Conservation (phyloP, 2,888 invertebrate species). For the Leptopilina myrica region DNA sequence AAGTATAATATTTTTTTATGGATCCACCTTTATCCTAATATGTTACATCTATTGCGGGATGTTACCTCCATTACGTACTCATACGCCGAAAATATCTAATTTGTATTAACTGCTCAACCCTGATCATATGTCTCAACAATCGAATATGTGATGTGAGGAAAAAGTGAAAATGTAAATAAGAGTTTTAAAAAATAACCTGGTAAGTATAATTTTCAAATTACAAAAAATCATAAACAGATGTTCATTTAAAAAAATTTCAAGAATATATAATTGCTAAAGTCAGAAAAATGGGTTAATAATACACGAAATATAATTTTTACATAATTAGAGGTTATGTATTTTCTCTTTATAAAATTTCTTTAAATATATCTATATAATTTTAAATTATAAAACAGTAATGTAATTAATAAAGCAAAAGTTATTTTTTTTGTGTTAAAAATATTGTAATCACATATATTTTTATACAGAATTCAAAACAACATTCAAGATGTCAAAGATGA, state of each 20-base stretch:
- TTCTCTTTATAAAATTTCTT: neutral
- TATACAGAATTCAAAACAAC: neutral
- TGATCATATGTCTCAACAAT: no score
- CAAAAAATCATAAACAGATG: no score
- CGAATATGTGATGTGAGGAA: no score
- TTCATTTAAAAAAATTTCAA: neutral
- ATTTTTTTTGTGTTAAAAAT: no score
- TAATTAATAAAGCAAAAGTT: neutral
- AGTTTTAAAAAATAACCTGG: no score
- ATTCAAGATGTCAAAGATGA: neutral
- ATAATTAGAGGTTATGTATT: neutral
- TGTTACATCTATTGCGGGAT: neutral
- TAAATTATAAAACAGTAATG: neutral
- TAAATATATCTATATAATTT: neutral
- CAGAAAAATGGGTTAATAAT: neutral
- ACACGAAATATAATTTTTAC: neutral
- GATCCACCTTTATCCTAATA: neutral
- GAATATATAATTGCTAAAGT: neutral
- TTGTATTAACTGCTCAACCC: no score
- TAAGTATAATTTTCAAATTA: no score
- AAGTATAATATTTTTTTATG: neutral
- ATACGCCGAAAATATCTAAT: no score
- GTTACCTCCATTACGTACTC: no score
- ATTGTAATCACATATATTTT: constrained; percentile 2
- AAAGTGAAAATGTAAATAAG: no score